Conservation (phyloP, 2,888 invertebrate genomes). For the Lymantria monacha region DNA sequence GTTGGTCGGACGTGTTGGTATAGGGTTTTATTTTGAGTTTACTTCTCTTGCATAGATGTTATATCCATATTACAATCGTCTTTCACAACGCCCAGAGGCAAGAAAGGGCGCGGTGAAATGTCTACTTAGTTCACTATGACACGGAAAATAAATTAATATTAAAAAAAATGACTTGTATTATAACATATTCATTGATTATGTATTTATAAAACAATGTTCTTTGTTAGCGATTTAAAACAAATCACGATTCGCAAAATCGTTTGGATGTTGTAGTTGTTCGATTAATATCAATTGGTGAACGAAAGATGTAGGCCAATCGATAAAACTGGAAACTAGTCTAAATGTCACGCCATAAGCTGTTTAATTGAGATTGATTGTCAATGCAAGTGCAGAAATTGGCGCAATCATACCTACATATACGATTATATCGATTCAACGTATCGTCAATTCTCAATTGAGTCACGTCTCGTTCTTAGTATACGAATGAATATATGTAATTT, state of each 20-base stretch:
- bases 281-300: conserved; percentile 21
- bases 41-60: no score
- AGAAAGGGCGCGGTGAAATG: no score
- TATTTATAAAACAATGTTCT: no score
- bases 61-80: no score
- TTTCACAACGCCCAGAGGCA: no score
- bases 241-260: conserved; percentile 3
- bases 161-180: no score
- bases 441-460: conserved; percentile 31
- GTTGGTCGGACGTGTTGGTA: no score
- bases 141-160: no score
- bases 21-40: no score
- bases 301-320: conserved; percentile 29
- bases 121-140: no score
- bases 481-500: conserved; percentile 37
- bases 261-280: conserved; percentile 3
- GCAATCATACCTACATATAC: conserved; percentile 6
- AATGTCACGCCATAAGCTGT: conserved; percentile 19
- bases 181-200: no score
- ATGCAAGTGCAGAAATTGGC: conserved; percentile 25
- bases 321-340: conserved; percentile 19
- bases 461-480: conserved; percentile 46
- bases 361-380: conserved; percentile 25
- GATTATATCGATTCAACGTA: conserved; percentile 17
- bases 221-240: not conserved